Base-by-base conservation (phyloP, 1,140 invertebrate species). In the Neotoxoptera formosana region DNA sequence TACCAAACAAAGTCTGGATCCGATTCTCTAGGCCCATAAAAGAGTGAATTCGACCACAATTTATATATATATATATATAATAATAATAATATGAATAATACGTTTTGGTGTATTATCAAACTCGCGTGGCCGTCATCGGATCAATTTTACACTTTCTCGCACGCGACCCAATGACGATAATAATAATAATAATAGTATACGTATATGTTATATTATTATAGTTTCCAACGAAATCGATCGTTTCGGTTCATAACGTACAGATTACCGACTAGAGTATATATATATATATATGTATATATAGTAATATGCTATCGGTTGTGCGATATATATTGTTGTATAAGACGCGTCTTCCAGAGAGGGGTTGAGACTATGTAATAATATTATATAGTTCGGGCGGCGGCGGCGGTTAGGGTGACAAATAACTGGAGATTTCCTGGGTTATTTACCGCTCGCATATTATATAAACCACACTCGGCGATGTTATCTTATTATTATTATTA, bases 391-490 rank as follows among this genome's bases (percentile, higher is more conserved):
- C 60, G 60, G 51, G 0, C 51, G n/a, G n/a, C n/a, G n/a, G n/a
- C n/a, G n/a, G n/a, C n/a, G 21, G 20, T 76, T 76, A n/a, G 60
- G 60, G 60, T 76, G 60, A 76, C 60, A 76, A 76, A 76, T 76
- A 34, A 76, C 60, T n/a, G n/a, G 30, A 76, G 60, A 76, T 76
- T 76, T 76, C n/a, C 60, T 76, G 30, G 60, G 60, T 76, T 76
- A 76, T 76, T 76, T 76, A 76, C 60, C 60, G 60, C 14, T n/a
- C 60, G n/a, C 60, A 76, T 76, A 76, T 76, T 76, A 76, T 76
- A 76, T 76, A 76, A n/a, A 76, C 60, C 60, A 6, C 60, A 14
- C n/a, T n/a, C 60, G 60, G n/a, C 60, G 60, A 76, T 76, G n/a
- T 76, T 76, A 76, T 76, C 60, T 76, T 56, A 23, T 56, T 56